These are phyloP conservation scores for Panonychus citri DNA, from an alignment of 1,140 invertebrate genomes.

Conservation along the genomic window DNA sequence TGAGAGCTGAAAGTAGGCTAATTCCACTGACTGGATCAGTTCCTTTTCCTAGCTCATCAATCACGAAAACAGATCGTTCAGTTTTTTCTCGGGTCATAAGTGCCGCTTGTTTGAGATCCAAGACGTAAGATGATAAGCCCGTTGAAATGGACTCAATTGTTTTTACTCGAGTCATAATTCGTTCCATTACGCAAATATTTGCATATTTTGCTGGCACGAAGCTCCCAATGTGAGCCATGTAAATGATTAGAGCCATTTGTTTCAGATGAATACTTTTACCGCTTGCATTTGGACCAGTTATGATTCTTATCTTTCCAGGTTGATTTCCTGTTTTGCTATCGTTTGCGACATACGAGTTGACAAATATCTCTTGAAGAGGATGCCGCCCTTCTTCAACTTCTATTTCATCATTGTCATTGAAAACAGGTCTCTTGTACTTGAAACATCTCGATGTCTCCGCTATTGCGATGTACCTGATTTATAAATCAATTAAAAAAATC, in stretches of 20 bases:
- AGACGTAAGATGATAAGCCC: conserved; percentile 58
- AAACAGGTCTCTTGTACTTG: conserved; percentile 39
- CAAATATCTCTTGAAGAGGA: conserved; percentile 39
- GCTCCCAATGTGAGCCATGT: conserved; percentile 64
- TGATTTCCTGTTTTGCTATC: conserved; percentile 41
- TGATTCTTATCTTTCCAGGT: conserved; percentile 39
- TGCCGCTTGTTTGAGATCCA: conserved; percentile 58
- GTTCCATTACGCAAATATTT: conserved; percentile 38
- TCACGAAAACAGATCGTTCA: conserved; percentile 41
- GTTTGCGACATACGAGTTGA: conserved; percentile 33
- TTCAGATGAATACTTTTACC: conserved; percentile 81
- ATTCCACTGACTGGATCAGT: conserved; percentile 51
- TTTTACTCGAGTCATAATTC: conserved; percentile 49
- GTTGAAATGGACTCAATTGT: conserved; percentile 45
- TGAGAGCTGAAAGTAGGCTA: conserved; percentile 36
- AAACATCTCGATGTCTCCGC: conserved; percentile 40
- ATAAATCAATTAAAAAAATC: conserved; percentile 17
- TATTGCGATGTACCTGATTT: conserved; percentile 49
- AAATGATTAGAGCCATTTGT: conserved; percentile 47
- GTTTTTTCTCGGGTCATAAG: conserved; percentile 37
- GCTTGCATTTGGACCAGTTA: conserved; percentile 70
- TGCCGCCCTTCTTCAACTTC: conserved; percentile 47
- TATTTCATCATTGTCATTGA: conserved; percentile 33
- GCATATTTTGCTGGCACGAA: conserved; percentile 59
- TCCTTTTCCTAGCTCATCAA: conserved; percentile 80